These are phyloP conservation scores for Platynereis dumerilii DNA, from an alignment of 2,888 invertebrate genomes.

Conservation along the genomic window DNA sequence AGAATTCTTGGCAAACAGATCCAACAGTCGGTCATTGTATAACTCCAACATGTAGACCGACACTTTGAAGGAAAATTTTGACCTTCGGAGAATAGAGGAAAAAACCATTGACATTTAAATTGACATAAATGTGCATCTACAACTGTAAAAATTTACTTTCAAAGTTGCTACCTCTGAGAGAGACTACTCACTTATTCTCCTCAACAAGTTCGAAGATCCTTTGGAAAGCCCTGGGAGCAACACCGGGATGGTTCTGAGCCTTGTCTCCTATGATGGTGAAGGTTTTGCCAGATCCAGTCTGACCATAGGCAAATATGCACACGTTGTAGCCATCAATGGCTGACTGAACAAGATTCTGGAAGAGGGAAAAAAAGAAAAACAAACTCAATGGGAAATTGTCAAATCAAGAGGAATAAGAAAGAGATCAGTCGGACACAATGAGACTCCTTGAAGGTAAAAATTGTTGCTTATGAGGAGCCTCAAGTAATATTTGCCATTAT, in stretches of 20 bases:
- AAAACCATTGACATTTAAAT: not conserved
- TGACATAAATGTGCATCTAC: no score
- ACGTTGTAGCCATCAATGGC: constrained; percentile 99
- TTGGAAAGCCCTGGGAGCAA: constrained; percentile 63
- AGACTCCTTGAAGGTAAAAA: no score
- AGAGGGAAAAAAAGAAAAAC: constrained; percentile 8
- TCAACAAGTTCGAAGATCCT: constrained; percentile 59
- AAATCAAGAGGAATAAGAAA: no score
- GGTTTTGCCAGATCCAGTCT: constrained; percentile 77
- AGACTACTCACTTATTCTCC: constrained; percentile 33
- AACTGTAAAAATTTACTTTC: not conserved
- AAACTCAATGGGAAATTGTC: no score
- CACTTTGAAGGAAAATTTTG: constrained; percentile 51
- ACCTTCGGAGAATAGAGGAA: constrained; percentile 35
- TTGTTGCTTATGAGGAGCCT: no score
- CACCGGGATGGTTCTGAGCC: constrained; percentile 58
- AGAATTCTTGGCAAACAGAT: constrained; percentile 46
- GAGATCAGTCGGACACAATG: no score
- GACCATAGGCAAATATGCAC: constrained; percentile 99
- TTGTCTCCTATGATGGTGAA: constrained; percentile 66
- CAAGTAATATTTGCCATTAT: no score
- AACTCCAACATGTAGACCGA: constrained; percentile 59
- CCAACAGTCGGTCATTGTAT: constrained; percentile 60
- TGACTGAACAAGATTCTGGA: constrained; percentile 66
- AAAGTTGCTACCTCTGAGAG: not conserved